Percentiles rank a stretch among this genome's conserved stretches.
Conservation (phyloP, 2,113 vertebrate species). For the Amphiprion ocellaris region DNA sequence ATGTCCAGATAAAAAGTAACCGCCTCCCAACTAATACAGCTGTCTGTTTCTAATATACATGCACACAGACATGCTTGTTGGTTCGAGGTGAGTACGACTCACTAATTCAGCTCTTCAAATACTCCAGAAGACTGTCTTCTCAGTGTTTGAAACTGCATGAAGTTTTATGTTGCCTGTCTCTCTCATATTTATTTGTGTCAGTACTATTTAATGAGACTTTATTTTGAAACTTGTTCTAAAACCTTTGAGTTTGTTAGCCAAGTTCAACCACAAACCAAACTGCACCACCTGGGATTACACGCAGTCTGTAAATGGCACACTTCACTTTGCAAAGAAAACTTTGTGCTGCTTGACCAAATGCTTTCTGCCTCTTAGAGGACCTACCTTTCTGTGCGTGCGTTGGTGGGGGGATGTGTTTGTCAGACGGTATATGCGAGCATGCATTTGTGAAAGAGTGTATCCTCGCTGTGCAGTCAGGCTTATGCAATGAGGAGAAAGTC, state of each 20-base stretch:
- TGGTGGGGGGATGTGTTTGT: neutral
- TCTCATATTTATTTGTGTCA: slow-evolving; percentile 7
- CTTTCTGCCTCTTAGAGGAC: slow-evolving; percentile 1
- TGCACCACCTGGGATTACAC: slow-evolving; percentile 27
- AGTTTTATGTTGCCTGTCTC: slow-evolving; percentile 14
- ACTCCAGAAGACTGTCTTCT: neutral
- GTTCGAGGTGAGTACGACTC: slow-evolving; percentile 48
- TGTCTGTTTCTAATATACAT: slow-evolving; percentile 6
- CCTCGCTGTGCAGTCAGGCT: slow-evolving; percentile 50
- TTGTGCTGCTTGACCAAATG: slow-evolving; percentile 43
- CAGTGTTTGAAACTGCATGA: neutral
- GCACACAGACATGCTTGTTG: neutral
- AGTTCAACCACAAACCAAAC: slow-evolving; percentile 31
- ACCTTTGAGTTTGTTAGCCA: neutral
- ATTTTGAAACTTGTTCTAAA: slow-evolving; percentile 29
- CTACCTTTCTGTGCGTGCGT: slow-evolving; percentile 16
- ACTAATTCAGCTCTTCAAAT: slow-evolving; percentile 38
- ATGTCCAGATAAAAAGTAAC: neutral
- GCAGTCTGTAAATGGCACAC: slow-evolving; percentile 16
- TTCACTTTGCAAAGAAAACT: slow-evolving; percentile 42
- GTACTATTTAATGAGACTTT: slow-evolving; percentile 46
- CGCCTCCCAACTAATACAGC: slow-evolving; percentile 15
- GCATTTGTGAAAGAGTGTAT: slow-evolving; percentile 42
- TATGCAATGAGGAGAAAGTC: slow-evolving; percentile 64
- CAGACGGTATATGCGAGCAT: slow-evolving; percentile 19